These are phyloP conservation scores for Kryptopterus vitreolus DNA, from an alignment of 2,797 vertebrate species.

Conservation along the genomic window DNA sequence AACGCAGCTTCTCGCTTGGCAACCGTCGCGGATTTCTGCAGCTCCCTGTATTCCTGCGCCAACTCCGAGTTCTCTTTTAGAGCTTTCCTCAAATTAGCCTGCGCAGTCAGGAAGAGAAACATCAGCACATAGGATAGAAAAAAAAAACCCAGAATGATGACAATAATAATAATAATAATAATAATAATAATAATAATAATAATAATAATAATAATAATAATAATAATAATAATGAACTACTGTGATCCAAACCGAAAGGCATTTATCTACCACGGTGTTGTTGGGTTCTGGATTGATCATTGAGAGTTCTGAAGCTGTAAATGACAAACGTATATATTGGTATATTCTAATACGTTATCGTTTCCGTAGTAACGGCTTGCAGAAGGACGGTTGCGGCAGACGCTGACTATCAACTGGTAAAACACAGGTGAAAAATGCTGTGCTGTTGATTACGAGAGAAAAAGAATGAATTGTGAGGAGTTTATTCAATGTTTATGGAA, in stretches of 20 bases:
- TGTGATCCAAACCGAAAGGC: not conserved
- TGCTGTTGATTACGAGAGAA: not conserved
- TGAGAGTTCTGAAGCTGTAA: not conserved
- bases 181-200: too few relatives aligned
- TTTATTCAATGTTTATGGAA: not conserved
- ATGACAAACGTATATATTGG: not conserved
- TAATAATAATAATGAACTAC: not conserved
- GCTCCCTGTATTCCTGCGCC: conserved; percentile 70
- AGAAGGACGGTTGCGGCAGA: not conserved
- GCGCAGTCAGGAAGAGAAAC: conserved; percentile 45
- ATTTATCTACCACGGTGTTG: not conserved
- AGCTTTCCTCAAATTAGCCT: conserved; percentile 67
- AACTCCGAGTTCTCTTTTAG: conserved; percentile 75
- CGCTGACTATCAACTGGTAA: not conserved
- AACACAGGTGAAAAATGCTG: not conserved
- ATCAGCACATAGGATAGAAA: conserved; percentile 3
- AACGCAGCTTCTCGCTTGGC: conserved; percentile 67
- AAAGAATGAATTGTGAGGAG: not conserved
- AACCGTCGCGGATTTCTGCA: conserved; percentile 65
- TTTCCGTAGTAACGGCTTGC: not conserved
- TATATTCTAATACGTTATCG: too few relatives aligned
- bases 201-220: too few relatives aligned
- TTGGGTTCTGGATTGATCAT: not conserved
- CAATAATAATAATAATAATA: too few relatives aligned
- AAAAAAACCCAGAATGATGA: too few relatives aligned